A percentile compares a stretch with the other conserved stretches of the same genome.
phyloP scores from a whole-genome alignment of 1,140 invertebrate species.

The Dysdera silvatica region DNA sequence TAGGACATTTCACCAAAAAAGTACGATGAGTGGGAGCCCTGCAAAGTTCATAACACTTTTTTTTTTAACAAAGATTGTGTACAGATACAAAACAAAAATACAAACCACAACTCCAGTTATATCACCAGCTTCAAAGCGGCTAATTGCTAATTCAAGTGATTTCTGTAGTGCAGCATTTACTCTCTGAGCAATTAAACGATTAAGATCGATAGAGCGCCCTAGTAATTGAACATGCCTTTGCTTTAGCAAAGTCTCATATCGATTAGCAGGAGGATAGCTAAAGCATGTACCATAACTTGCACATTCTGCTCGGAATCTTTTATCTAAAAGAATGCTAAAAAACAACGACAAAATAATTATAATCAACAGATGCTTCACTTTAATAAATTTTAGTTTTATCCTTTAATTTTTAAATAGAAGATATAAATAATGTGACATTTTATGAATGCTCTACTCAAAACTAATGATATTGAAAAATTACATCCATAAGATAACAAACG shows the following conservation, averaged over 20 bases:
- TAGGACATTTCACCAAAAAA: no score
- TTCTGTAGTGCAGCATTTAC: constrained; percentile 94
- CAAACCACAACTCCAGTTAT: constrained; percentile 93
- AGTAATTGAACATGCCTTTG: constrained; percentile 94
- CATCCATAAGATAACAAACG: no score
- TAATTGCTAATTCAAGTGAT: constrained; percentile 88
- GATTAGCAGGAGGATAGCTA: constrained; percentile 75
- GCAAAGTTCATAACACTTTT: not conserved
- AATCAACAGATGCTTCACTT: no score
- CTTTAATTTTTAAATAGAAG: no score
- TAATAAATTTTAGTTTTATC: no score
- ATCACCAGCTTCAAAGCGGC: constrained; percentile 91
- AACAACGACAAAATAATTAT: constrained; percentile 11
- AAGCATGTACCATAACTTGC: constrained; percentile 69
- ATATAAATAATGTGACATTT: no score
- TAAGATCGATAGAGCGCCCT: constrained; percentile 92
- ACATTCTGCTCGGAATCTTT: constrained; percentile 91
- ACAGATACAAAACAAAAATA: constrained; percentile 28
- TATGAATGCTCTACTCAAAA: no score
- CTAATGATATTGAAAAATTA: no score
- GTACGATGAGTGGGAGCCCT: not conserved
- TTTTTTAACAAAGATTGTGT: no score
- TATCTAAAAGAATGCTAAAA: constrained; percentile 85
- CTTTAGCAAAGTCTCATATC: constrained; percentile 91
- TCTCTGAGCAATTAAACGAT: constrained; percentile 89